Evolutionary conservation across 2,888 invertebrate species (phyloP).

Genomic region (Eucriotettix oculatus): DNA sequence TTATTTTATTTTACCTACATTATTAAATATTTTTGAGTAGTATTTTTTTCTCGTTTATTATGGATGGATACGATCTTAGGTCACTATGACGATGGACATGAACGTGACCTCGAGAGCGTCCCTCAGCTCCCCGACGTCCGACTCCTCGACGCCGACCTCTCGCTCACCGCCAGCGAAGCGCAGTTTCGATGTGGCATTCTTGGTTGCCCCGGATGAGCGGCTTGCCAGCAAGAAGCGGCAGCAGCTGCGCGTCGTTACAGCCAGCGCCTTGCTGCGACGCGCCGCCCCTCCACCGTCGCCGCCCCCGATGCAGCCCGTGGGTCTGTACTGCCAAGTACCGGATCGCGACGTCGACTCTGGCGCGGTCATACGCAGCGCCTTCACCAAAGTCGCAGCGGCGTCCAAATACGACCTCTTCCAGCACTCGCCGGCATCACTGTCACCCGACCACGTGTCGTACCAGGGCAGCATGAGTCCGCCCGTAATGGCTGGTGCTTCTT

Average conservation of each 20-base stretch:
- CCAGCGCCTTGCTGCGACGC: slow-evolving; percentile 1
- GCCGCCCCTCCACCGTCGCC: neutral
- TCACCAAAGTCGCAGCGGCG: slow-evolving; percentile 45
- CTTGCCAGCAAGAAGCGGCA: slow-evolving; percentile 40
- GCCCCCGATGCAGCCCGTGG: neutral
- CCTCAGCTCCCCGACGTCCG: neutral
- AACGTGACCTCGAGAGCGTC: neutral
- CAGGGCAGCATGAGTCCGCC: slow-evolving; percentile 66
- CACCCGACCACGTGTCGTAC: slow-evolving; percentile 56
- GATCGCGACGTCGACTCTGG: neutral
- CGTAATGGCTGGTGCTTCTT: neutral
- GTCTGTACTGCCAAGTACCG: neutral
- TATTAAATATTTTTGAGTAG: too few relatives aligned
- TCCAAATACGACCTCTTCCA: too few relatives aligned
- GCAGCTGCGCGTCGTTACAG: slow-evolving; percentile 21
- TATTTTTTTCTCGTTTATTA: too few relatives aligned
- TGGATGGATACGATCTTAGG: neutral
- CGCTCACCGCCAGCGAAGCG: slow-evolving; percentile 34
- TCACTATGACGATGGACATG: neutral
- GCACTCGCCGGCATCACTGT: slow-evolving; percentile 14
- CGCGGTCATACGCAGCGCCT: slow-evolving; percentile 40
- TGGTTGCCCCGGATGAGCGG: slow-evolving; percentile 77
- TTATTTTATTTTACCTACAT: too few relatives aligned
- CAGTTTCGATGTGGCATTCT: slow-evolving; percentile 78
- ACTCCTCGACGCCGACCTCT: neutral